Conservation (phyloP, 2,888 invertebrate genomes). For the Calephelis perditalis region DNA sequence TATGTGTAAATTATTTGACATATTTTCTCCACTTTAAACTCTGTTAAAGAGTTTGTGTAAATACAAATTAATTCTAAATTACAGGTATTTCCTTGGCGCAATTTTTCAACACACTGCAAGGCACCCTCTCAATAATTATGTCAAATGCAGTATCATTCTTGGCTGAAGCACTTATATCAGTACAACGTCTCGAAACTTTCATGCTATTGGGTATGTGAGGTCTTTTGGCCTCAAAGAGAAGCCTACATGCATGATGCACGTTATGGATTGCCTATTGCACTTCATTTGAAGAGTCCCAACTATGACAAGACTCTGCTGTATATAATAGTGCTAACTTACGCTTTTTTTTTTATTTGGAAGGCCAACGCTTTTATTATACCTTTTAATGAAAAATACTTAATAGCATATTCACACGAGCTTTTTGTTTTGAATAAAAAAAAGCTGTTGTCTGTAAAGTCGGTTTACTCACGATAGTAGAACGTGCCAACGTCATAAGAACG, state of each 20-base stretch:
- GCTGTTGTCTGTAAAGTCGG: no score
- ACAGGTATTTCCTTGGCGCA: conserved; percentile 81
- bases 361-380: not conserved
- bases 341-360: not conserved
- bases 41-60: conserved; percentile 1
- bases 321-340: conserved; percentile 24
- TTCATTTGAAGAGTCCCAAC: conserved; percentile 38
- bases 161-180: conserved; percentile 80
- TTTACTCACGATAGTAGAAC: no score
- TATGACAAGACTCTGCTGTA: conserved; percentile 41
- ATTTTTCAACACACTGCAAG: conserved; percentile 81
- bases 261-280: conserved; percentile 22
- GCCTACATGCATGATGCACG: conserved; percentile 33
- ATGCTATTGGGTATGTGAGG: conserved; percentile 72
- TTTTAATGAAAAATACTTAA: not conserved
- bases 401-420: not conserved
- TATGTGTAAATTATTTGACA: not conserved
- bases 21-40: not conserved
- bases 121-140: conserved; percentile 79
- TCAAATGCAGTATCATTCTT: conserved; percentile 77
- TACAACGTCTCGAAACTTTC: conserved; percentile 79
- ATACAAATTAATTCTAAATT: conserved; percentile 32
- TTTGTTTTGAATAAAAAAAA: not conserved
- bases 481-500: no score
- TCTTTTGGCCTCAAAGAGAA: conserved; percentile 33